Base-by-base conservation (phyloP, 2,113 vertebrate species). In the Dolichotis patagonum region DNA sequence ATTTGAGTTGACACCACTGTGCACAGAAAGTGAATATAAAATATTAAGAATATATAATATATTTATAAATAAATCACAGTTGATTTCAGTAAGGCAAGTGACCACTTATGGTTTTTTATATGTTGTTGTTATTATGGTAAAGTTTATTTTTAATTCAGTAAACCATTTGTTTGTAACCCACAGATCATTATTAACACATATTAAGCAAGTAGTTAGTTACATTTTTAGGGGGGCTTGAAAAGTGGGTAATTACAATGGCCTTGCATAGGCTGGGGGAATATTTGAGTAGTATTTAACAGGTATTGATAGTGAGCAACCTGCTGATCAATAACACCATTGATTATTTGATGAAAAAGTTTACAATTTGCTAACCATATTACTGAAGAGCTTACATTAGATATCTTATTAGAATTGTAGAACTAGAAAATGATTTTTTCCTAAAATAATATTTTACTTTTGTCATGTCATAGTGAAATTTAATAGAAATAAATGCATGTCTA, bases 361-460 rank as follows among this genome's bases (percentile, higher is more conserved):
- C 0, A 88, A 22, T 71, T 65, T 63, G 16, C 32, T 81, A 80
- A 63, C 3, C 0, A 22, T 54, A 16, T 84, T 75, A 81, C 3
- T 56, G 38, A 85, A 88, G 41, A 90, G 26, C 35, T 75, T 78
- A 9, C 17, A 22, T 94, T 92, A 32, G 32, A 14, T 78, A 12
- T 24, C 4, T 90, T 77, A 92, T 26, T 46, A 85, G 63, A 81
- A 92, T 41, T 90, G 62, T 71, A 88, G 43, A 92, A 94, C 83
- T 95, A 83, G 49, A 35, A 94, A 69, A 94, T 77, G 46, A 94
- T 67, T 78, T 96, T 93, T 13, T 52, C n/a, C 63, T 65, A 43
- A 85, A 63, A 87, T 24, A 62, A 87, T 75, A 10, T 82, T 54
- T 67, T 43, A 32, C 6, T 58, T 90, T 83, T 95, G 38, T 80